These are phyloP conservation scores for Cyclargus thomasi DNA, from an alignment of 1,140 invertebrate species.

Conservation along the genomic window DNA sequence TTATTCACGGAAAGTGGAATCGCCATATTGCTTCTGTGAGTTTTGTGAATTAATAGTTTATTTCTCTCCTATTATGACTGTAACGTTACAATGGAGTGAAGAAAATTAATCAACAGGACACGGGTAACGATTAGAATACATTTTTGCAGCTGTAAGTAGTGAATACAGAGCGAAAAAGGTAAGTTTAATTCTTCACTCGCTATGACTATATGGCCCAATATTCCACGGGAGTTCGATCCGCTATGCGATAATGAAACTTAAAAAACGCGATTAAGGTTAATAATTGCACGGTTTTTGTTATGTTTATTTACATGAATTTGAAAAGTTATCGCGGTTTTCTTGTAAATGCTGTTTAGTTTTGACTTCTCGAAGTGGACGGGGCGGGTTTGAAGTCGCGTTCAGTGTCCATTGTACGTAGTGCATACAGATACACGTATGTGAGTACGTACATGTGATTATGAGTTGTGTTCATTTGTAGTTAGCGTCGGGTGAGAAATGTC, in stretches of 20 bases:
- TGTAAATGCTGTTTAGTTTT: conserved; percentile 45
- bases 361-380: conserved; percentile 44
- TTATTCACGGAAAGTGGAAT: conserved; percentile 71
- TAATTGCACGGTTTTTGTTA: conserved; percentile 76
- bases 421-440: conserved; percentile 71
- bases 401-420: conserved; percentile 58
- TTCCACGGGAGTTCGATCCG: conserved; percentile 75
- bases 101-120: conserved; percentile 47
- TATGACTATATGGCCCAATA: conserved; percentile 77
- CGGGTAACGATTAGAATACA: conserved; percentile 40
- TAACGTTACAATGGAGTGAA: conserved; percentile 69
- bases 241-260: conserved; percentile 77
- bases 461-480: conserved; percentile 64
- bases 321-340: conserved; percentile 74
- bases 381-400: conserved; percentile 57
- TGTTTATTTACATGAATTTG: conserved; percentile 76
- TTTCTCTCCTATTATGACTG: conserved; percentile 71
- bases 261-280: conserved; percentile 76
- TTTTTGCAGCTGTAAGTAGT: conserved; percentile 46
- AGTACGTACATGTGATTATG: conserved; percentile 68
- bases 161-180: conserved; percentile 63
- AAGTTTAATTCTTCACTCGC: conserved; percentile 71
- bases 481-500: conserved; percentile 64
- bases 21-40: conserved; percentile 75
- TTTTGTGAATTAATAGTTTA: conserved; percentile 67